These are phyloP conservation scores for Rhagologus leucostigma DNA, from an alignment of 2,113 vertebrate genomes.

Conservation along the genomic window DNA sequence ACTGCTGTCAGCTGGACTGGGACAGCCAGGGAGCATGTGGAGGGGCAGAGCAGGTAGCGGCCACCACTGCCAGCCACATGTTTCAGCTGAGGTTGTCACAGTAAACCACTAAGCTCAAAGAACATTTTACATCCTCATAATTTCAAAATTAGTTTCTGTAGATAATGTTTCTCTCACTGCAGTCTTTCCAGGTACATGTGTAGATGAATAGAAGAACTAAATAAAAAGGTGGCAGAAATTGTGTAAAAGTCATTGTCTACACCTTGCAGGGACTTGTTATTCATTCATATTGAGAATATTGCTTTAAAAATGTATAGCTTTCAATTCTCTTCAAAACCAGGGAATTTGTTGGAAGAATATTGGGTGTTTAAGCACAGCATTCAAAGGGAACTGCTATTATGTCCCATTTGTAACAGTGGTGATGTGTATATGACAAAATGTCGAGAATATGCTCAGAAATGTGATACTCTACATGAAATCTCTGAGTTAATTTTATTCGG, in stretches of 20 bases:
- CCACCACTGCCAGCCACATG: rapidly evolving
- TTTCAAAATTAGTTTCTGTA: background rate
- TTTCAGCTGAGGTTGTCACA: background rate
- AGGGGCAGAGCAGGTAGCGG: background rate
- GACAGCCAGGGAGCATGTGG: background rate
- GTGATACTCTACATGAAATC: slow-evolving; percentile 30
- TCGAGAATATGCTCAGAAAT: slow-evolving; percentile 46
- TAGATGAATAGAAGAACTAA: background rate
- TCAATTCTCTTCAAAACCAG: background rate
- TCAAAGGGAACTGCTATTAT: background rate
- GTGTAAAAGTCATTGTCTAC: background rate
- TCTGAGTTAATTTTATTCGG: background rate
- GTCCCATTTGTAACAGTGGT: slow-evolving; percentile 30
- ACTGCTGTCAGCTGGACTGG: background rate
- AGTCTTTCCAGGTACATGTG: background rate
- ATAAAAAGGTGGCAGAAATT: background rate
- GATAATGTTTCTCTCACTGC: background rate
- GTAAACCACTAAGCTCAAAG: background rate
- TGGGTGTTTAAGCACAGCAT: background rate
- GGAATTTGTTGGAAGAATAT: background rate
- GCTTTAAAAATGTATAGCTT: background rate
- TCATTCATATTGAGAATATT: background rate
- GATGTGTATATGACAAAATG: slow-evolving; percentile 43
- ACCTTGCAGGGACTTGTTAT: background rate
- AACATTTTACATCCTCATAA: background rate